Conservation (phyloP, 2,797 vertebrate species). For the Karalla daura region DNA sequence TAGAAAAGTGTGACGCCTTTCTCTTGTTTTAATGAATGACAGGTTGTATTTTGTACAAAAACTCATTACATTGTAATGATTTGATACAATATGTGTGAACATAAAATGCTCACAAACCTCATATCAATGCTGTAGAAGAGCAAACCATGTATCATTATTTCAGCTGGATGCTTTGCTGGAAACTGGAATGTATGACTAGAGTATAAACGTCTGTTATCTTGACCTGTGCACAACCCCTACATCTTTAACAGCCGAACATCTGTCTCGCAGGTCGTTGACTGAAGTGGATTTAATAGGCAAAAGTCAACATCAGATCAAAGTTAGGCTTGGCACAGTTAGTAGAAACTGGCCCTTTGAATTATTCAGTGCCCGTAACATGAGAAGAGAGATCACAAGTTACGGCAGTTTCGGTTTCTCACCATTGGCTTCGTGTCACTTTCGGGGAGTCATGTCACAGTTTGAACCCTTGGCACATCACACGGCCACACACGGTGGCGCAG, state of each 20-base stretch:
- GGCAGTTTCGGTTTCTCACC: neutral
- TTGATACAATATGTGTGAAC: neutral
- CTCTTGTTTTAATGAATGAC: neutral
- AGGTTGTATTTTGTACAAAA: neutral
- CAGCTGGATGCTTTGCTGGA: neutral
- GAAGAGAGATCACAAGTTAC: neutral
- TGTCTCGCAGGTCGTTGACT: neutral
- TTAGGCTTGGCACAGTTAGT: neutral
- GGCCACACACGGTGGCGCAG: neutral
- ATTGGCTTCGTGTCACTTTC: neutral
- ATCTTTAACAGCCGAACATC: constrained; percentile 8
- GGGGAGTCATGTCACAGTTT: neutral
- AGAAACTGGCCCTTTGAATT: neutral
- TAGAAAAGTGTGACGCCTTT: neutral
- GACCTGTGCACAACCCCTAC: neutral
- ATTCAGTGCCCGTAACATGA: neutral
- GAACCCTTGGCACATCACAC: neutral
- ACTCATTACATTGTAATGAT: neutral
- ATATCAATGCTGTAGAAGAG: neutral
- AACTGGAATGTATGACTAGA: neutral
- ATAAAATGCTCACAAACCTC: neutral
- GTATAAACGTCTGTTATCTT: neutral
- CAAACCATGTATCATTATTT: neutral
- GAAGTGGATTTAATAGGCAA: constrained; percentile 12
- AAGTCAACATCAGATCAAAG: neutral